These are phyloP conservation scores for Electrona antarctica DNA, from an alignment of 2,113 vertebrate genomes.

Conservation along the genomic window DNA sequence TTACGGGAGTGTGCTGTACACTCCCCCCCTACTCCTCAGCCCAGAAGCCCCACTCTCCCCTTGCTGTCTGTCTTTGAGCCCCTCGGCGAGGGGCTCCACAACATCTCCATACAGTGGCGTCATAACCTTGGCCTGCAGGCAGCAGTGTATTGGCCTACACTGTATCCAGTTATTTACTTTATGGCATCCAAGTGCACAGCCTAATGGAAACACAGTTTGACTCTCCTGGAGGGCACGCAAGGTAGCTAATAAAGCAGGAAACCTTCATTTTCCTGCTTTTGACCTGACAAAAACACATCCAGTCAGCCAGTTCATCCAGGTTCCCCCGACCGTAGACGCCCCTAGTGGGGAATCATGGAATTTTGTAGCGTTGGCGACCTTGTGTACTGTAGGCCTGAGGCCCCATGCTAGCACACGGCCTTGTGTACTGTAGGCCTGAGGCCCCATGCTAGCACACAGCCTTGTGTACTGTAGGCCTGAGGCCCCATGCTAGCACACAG, in stretches of 20 bases:
- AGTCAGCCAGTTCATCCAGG: background rate
- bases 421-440: too few relatives aligned
- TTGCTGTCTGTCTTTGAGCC: slow-evolving; percentile 41
- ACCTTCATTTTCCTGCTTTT: background rate
- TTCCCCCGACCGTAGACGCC: background rate
- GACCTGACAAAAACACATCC: background rate
- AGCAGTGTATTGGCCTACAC: background rate
- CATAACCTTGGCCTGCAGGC: slow-evolving; percentile 23
- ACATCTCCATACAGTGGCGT: slow-evolving; percentile 28
- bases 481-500: slow-evolving; percentile 19
- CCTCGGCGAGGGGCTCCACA: slow-evolving; percentile 29
- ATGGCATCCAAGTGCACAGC: background rate
- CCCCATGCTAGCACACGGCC: slow-evolving; percentile 19
- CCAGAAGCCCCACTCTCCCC: background rate
- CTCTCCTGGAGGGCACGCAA: background rate
- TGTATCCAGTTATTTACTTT: background rate
- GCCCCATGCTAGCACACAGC: slow-evolving; percentile 19
- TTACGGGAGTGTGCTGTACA: slow-evolving; percentile 56
- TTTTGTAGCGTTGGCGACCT: background rate
- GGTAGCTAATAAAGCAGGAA: background rate
- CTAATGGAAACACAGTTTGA: slow-evolving; percentile 4
- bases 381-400: slow-evolving; percentile 1
- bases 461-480: too few relatives aligned
- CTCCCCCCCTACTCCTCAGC: slow-evolving; percentile 25
- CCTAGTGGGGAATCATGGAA: slow-evolving; percentile 1